phyloP scores from a whole-genome alignment of 1,140 invertebrate species.

The Gerris buenoi region DNA sequence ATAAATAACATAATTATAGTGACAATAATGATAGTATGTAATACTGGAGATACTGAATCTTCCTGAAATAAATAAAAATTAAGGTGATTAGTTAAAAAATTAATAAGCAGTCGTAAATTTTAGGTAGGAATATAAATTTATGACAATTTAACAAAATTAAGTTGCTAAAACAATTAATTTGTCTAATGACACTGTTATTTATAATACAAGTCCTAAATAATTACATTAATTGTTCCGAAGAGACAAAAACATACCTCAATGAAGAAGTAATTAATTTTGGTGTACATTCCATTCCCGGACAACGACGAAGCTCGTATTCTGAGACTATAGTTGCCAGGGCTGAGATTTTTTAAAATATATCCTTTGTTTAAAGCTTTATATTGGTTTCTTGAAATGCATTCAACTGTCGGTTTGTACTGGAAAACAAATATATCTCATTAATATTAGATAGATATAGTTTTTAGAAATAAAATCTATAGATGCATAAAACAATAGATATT shows the following conservation, averaged over 20 bases:
- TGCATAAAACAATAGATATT: too few relatives aligned
- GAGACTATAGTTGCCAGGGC: slow-evolving; percentile 74
- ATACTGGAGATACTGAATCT: slow-evolving; percentile 1
- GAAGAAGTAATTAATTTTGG: slow-evolving; percentile 42
- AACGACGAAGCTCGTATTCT: slow-evolving; percentile 61
- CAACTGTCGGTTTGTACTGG: slow-evolving; percentile 26
- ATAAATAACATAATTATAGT: slow-evolving; percentile 5
- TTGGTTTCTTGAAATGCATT: slow-evolving; percentile 33
- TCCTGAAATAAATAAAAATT: slow-evolving; percentile 17
- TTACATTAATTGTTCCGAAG: too few relatives aligned
- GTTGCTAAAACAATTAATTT: too few relatives aligned
- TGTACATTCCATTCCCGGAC: slow-evolving; percentile 54
- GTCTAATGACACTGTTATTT: too few relatives aligned
- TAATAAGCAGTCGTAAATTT: too few relatives aligned
- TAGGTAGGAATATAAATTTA: too few relatives aligned
- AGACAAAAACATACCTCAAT: slow-evolving; percentile 39
- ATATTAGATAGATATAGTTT: too few relatives aligned
- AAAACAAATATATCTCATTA: too few relatives aligned
- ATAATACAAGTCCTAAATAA: too few relatives aligned
- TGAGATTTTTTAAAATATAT: slow-evolving; percentile 35
- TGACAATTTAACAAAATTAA: too few relatives aligned
- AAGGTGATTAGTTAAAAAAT: too few relatives aligned
- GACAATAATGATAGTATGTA: slow-evolving; percentile 11
- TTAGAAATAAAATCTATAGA: too few relatives aligned
- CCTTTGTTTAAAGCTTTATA: slow-evolving; percentile 29